Conservation (phyloP, 2,113 vertebrate genomes). For the Brienomyrus longianalis region DNA sequence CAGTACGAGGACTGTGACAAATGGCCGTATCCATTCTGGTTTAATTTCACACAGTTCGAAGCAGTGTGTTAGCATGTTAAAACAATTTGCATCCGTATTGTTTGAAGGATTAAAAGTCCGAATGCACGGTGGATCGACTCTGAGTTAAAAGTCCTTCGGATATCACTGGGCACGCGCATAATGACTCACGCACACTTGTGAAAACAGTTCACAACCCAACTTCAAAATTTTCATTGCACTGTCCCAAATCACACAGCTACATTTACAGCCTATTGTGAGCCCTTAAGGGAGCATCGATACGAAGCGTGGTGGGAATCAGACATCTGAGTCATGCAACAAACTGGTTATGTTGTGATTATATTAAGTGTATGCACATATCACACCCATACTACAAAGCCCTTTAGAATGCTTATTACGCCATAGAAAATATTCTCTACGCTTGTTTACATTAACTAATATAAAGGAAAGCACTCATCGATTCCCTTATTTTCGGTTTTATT, state of each 20-base stretch:
- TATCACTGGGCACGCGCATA: neutral
- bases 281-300: neutral
- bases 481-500: neutral
- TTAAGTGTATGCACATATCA: neutral
- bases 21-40: neutral
- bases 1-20: neutral
- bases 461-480: neutral
- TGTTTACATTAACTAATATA: neutral
- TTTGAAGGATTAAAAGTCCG: neutral
- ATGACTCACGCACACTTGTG: neutral
- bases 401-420: neutral
- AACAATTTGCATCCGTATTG: neutral
- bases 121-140: neutral
- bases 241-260: neutral
- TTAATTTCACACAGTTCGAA: neutral
- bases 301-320: neutral
- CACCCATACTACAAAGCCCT: neutral
- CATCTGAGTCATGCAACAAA: slow-evolving; percentile 9
- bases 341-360: neutral
- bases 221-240: neutral
- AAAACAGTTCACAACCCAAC: neutral
- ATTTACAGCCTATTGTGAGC: slow-evolving; percentile 9
- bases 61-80: neutral
- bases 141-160: neutral
- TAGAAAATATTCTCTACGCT: neutral